These are phyloP conservation scores for Haliclystus octoradiatus DNA, from an alignment of 30 jellyfish, hydroid and myxozoan species.

Conservation along the genomic window DNA sequence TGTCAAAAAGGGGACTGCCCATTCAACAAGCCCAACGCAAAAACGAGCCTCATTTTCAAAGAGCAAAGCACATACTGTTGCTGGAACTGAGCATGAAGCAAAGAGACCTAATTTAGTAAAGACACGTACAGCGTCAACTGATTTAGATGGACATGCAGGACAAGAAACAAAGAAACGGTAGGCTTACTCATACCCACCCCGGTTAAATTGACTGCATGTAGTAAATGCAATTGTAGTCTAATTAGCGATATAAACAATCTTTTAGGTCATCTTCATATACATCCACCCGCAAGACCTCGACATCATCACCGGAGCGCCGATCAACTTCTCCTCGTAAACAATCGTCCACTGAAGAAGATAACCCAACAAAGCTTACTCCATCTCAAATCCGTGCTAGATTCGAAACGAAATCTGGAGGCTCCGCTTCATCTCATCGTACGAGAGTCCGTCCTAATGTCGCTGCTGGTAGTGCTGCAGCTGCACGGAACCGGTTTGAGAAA, in stretches of 20 bases:
- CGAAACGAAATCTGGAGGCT: slow-evolving; percentile 20
- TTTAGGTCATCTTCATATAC: background rate
- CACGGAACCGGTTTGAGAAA: background rate
- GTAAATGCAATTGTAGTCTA: too few relatives aligned
- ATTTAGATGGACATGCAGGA: background rate
- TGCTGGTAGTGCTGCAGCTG: slow-evolving; percentile 12
- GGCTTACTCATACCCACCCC: background rate
- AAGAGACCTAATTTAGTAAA: background rate
- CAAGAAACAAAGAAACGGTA: background rate
- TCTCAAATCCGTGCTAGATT: slow-evolving; percentile 63
- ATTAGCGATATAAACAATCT: background rate
- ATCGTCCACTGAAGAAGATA: slow-evolving; percentile 22
- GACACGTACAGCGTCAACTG: background rate
- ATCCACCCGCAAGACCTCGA: too few relatives aligned
- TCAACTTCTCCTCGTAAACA: too few relatives aligned
- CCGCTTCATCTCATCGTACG: background rate
- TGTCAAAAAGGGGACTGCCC: background rate
- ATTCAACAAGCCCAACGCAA: background rate
- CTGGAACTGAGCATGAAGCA: background rate
- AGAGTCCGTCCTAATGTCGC: slow-evolving; percentile 3
- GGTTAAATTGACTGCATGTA: background rate
- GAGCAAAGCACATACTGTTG: background rate
- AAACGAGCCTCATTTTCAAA: background rate
- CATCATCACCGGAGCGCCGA: too few relatives aligned
- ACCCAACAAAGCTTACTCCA: slow-evolving; percentile 56